Evolutionary conservation across 2,888 invertebrate genomes (phyloP), one percentile per base, ranked within the genome.

Genomic region (Barypeithes pellucidus): DNA sequence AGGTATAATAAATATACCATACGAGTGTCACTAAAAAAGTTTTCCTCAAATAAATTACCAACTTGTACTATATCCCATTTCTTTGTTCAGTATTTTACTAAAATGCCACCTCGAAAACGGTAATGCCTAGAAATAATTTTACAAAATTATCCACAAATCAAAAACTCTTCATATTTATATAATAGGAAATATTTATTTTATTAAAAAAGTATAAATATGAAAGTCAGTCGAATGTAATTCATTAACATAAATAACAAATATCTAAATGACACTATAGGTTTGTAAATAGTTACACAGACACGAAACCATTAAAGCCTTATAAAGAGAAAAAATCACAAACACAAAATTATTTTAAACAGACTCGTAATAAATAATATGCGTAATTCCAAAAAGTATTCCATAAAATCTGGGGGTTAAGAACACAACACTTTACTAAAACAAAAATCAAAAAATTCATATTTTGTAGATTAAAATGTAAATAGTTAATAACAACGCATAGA

Each of bases 121-220:
- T 41, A 41, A 39, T 24, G 5, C 4, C 41, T 41, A n/a, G 41
- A n/a, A 3, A 41, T n/a, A n/a, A n/a, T n/a, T n/a, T n/a, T n/a
- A n/a, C n/a, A 8, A 29, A 29, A 29, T 29, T 29, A 7, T 7
- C 3, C n/a, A 3, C 16, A 50, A 50, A 22, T 22, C 22, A 60
- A 60, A 41, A 3, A n/a, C n/a, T n/a, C n/a, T n/a, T 16, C 14
- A 43, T 12, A 20, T 66, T 29, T 59, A 52, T 67, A 60, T 72
- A 72, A 67, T 72, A 59, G 54, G 50, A 67, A 72, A 72, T 72
- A 63, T 70, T 54, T 72, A 71, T 75, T 75, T 75, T 62, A 71
- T 75, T 71, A 75, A 75, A 71, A 75, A 75, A 71, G 71, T 75
- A 75, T 75, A 75, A 75, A 75, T 71, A 29, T 75, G 50, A 66